These are phyloP conservation scores for Pseudoatta argentina DNA, from an alignment of 1,140 invertebrate species.

Conservation along the genomic window DNA sequence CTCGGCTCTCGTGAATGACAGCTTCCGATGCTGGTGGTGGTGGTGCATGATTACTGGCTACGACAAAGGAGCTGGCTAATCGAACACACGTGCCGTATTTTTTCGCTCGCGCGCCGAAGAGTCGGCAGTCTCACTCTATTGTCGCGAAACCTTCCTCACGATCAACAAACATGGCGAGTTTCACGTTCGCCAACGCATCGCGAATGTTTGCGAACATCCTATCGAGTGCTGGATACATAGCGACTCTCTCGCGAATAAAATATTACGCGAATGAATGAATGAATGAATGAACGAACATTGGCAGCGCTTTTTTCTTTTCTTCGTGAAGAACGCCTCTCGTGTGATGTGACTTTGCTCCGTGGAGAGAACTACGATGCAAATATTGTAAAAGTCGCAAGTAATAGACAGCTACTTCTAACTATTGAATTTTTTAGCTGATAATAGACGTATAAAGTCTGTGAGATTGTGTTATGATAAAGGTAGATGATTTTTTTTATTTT, in stretches of 20 bases:
- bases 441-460: not conserved
- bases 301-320: conserved; percentile 1
- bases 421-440: not conserved
- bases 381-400: conserved; percentile 37
- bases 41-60: conserved; percentile 44
- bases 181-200: conserved; percentile 27
- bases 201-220: conserved; percentile 47
- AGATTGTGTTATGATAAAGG: not conserved
- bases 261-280: conserved; percentile 38
- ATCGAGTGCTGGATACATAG: conserved; percentile 60
- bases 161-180: conserved; percentile 46
- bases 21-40: conserved; percentile 52
- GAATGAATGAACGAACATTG: not conserved
- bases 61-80: conserved; percentile 72
- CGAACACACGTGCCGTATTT: conserved; percentile 72
- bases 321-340: conserved; percentile 16
- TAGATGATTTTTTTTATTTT: not conserved
- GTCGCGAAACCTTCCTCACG: not conserved
- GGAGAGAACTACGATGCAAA: conserved; percentile 19
- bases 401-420: not conserved
- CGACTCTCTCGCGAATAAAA: conserved; percentile 40
- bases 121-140: conserved; percentile 22
- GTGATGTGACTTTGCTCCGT: not conserved
- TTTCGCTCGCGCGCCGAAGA: conserved; percentile 6
- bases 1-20: conserved; percentile 67